A percentile compares a stretch with the other conserved stretches of the same genome.
Conservation (phyloP, 1,140 invertebrate genomes). For the Monochamus saltuarius region DNA sequence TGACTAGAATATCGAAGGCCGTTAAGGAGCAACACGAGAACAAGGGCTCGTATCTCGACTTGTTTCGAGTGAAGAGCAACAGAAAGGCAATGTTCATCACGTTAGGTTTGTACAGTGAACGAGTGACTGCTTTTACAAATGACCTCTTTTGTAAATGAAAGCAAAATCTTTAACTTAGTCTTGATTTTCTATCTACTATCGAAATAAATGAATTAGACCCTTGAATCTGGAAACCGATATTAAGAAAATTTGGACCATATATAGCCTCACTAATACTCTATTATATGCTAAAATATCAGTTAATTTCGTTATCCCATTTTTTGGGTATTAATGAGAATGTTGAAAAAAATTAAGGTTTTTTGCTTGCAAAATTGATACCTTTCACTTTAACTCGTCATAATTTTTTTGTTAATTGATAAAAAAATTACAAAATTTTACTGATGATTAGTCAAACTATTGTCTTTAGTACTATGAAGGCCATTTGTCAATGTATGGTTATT, state of each 20-base stretch:
- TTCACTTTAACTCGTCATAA: too few relatives aligned
- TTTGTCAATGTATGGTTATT: too few relatives aligned
- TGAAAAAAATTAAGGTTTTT: too few relatives aligned
- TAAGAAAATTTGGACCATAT: too few relatives aligned
- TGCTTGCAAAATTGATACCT: too few relatives aligned
- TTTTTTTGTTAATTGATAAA: too few relatives aligned
- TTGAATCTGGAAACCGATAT: background rate
- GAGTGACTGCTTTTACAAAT: slow-evolving; percentile 57
- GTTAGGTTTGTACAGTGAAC: slow-evolving; percentile 58
- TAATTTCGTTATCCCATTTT: too few relatives aligned
- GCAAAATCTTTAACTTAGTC: background rate
- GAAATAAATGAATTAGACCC: background rate
- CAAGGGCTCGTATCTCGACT: slow-evolving; percentile 57
- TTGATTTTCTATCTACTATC: background rate
- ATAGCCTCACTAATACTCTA: background rate
- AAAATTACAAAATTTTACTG: too few relatives aligned
- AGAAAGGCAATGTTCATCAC: slow-evolving; percentile 64
- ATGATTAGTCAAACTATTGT: too few relatives aligned
- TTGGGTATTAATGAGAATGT: too few relatives aligned
- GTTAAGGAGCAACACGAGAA: slow-evolving; percentile 53
- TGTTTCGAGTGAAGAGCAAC: slow-evolving; percentile 61
- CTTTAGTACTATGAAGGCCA: too few relatives aligned
- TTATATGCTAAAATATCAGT: background rate
- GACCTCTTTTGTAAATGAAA: background rate
- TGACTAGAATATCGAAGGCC: slow-evolving; percentile 60